A percentile compares a stretch with the other conserved stretches of the same genome.
Evolutionary conservation across 1,140 invertebrate genomes (phyloP).

Genomic region (Battus philenor): DNA sequence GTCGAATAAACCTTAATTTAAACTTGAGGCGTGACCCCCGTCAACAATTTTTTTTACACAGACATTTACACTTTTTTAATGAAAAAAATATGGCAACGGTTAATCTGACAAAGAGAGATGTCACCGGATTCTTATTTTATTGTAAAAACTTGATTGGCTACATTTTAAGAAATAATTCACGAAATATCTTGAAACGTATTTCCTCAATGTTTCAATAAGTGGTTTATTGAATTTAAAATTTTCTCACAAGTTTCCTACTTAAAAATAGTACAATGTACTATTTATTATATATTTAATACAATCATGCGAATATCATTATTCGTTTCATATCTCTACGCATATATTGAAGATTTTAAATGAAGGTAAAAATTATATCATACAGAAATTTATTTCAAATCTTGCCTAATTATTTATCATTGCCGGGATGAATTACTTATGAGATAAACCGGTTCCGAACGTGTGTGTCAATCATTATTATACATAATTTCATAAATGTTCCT

Average conservation of each 20-base stretch:
- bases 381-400: too few relatives aligned
- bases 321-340: too few relatives aligned
- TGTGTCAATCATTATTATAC: constrained; percentile 57
- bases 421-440: constrained; percentile 43
- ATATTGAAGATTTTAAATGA: too few relatives aligned
- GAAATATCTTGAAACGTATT: constrained; percentile 60
- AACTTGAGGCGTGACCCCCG: constrained; percentile 67
- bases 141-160: constrained; percentile 73
- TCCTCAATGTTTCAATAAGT: constrained; percentile 25
- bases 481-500: constrained; percentile 41
- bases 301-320: too few relatives aligned
- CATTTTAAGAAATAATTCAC: constrained; percentile 49
- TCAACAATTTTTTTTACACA: constrained; percentile 61
- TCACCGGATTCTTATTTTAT: constrained; percentile 56
- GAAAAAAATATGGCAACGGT: constrained; percentile 54
- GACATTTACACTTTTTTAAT: constrained; percentile 62
- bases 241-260: constrained; percentile 43
- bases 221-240: constrained; percentile 23
- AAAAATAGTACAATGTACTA: constrained; percentile 16
- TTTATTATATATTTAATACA: constrained; percentile 11
- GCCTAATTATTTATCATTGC: constrained; percentile 25
- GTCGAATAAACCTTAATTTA: constrained; percentile 68
- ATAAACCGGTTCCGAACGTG: constrained; percentile 46
- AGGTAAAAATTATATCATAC: too few relatives aligned
- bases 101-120: constrained; percentile 54